These are phyloP conservation scores for Zaprionus obscuricornis DNA, from an alignment of 2,888 invertebrate species.

Conservation along the genomic window DNA sequence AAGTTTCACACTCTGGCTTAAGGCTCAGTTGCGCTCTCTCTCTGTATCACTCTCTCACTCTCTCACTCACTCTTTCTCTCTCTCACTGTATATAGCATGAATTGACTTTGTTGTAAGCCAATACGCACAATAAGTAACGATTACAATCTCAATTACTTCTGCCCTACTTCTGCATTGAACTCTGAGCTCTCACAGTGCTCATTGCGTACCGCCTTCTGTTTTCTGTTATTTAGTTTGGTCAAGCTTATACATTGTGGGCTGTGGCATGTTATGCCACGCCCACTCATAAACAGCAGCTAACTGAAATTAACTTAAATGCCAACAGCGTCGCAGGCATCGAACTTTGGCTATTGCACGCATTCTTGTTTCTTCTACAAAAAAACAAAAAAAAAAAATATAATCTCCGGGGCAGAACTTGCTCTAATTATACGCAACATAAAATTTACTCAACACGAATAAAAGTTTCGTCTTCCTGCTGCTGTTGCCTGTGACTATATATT, in stretches of 20 bases:
- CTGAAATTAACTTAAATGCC: conserved; percentile 68
- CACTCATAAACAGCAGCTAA: conserved; percentile 47
- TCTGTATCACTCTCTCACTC: background rate
- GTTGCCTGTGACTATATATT: conserved; percentile 30
- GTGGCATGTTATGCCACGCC: conserved; percentile 50
- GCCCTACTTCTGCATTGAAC: conserved; percentile 26
- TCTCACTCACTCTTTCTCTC: background rate
- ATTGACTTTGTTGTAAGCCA: conserved; percentile 41
- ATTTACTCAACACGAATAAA: conserved; percentile 62
- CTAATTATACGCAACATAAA: conserved; percentile 79
- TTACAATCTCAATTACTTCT: conserved; percentile 79
- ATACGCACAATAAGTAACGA: conserved; percentile 70
- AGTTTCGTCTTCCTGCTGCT: conserved; percentile 18
- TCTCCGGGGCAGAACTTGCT: conserved; percentile 69
- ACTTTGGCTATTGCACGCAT: too few relatives aligned
- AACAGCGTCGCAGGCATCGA: conserved; percentile 4
- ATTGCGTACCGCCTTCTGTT: background rate
- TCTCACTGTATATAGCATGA: too few relatives aligned
- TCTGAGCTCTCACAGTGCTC: background rate
- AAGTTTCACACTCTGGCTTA: conserved; percentile 55
- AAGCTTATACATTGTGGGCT: too few relatives aligned
- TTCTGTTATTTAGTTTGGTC: conserved; percentile 16
- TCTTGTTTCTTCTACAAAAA: too few relatives aligned
- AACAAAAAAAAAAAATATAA: conserved; percentile 42
- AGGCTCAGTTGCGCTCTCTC: background rate